phyloP scores from a whole-genome alignment of 2,888 invertebrate species.

The Sminthurides aquaticus region DNA sequence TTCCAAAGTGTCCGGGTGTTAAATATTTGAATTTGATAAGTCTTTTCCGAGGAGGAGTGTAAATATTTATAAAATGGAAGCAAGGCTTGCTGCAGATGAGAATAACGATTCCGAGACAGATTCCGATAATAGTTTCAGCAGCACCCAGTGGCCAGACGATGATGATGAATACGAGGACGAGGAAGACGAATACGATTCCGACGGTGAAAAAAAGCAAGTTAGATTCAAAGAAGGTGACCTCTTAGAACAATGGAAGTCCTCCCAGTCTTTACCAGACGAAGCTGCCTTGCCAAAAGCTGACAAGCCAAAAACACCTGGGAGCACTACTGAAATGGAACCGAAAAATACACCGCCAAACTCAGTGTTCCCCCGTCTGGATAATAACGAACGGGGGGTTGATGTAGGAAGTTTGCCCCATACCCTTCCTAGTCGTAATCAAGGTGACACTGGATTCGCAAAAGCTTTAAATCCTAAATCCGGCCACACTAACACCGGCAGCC shows the following conservation, averaged over 20 bases:
- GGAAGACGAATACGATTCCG: constrained; percentile 2
- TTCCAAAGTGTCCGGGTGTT: too few relatives aligned
- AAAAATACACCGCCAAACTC: not conserved
- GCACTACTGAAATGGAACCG: not conserved
- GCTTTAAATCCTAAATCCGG: not conserved
- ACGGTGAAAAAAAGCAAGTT: not conserved
- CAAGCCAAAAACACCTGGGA: too few relatives aligned
- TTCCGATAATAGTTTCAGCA: constrained; percentile 1
- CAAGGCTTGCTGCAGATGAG: not conserved
- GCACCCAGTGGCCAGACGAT: not conserved
- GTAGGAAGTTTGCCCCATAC: not conserved
- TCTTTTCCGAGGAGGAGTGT: not conserved
- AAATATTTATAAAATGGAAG: not conserved
- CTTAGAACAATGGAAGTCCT: not conserved
- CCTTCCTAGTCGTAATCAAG: not conserved
- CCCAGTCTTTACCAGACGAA: not conserved
- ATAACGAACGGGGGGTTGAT: constrained; percentile 6
- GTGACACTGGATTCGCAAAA: not conserved
- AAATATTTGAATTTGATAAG: not conserved
- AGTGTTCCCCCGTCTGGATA: not conserved
- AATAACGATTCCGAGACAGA: not conserved
- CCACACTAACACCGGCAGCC: not conserved
- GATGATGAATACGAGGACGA: constrained; percentile 1
- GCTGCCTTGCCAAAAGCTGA: too few relatives aligned
- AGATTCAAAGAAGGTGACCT: constrained; percentile 1